Base-by-base conservation (phyloP, 2,888 invertebrate species). In the Andrena flavipes region DNA sequence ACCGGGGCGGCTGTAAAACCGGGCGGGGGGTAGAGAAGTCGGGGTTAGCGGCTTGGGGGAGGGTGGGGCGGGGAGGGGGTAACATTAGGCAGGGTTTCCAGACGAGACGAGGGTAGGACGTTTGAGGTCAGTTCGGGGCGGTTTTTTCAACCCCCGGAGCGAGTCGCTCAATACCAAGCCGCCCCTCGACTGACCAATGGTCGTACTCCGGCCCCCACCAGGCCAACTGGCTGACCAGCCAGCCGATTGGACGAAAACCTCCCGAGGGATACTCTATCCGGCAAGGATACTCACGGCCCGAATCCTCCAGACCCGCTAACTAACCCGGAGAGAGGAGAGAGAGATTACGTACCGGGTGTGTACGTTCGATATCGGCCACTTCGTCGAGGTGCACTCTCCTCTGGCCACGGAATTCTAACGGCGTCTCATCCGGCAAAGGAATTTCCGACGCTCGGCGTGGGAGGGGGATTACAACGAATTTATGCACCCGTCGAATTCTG, bases 61-160 rank as follows among this genome's bases (percentile, higher is more conserved):
- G 65, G 72, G 81, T 23, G 51, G 75, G 63, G 64, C 76, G 23
- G 51, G 30, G 51, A 33, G 42, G 70, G 87, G 87, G 85, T 89
- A 88, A 90, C 87, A 91, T 92, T 92, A 92, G 92, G 91, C 91
- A 92, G 91, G 93, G 91, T 91, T 91, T 91, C 91, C 90, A 87
- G 90, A 90, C 88, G 90, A 93, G 93, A 93, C 91, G 93, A 93
- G 93, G 93, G 92, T 93, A 92, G 92, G 91, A 93, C 93, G 92
- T 93, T 93, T 93, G 93, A 93, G 93, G 93, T 93, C 93, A 92
- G 93, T 92, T 92, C 92, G 92, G 93, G 93, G 92, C 92, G 93
- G 92, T 93, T 94, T 93, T 93, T 92, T 93, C 92, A 92, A 91
- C 92, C 93, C 88, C 92, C 91, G 90, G 89, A 89, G 88, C 90